A percentile compares a stretch with the other conserved stretches of the same genome.
These are phyloP conservation scores for Dendroctonus ponderosae DNA, from an alignment of 1,140 invertebrate genomes.

Conservation along the genomic window DNA sequence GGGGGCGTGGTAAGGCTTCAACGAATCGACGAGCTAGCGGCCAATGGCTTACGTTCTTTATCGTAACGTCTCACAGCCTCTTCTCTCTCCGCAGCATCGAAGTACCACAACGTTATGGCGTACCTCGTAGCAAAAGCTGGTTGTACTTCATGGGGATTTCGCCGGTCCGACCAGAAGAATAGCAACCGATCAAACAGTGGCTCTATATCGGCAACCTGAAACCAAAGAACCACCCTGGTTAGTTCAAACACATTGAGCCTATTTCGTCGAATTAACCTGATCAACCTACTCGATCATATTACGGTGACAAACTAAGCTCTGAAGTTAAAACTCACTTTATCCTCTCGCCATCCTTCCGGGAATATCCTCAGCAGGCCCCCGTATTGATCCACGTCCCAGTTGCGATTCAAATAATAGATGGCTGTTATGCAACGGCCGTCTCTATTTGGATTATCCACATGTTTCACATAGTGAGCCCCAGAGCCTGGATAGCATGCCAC, in stretches of 20 bases:
- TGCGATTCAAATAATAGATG: constrained; percentile 93
- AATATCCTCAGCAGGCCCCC: constrained; percentile 76
- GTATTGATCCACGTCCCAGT: constrained; percentile 80
- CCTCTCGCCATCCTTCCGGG: constrained; percentile 75
- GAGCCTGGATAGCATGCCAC: constrained; percentile 93
- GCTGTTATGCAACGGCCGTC: constrained; percentile 93
- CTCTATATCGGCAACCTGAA: constrained; percentile 85
- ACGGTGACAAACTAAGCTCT: too few species aligned
- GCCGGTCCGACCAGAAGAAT: constrained; percentile 96
- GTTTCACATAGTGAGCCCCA: constrained; percentile 91
- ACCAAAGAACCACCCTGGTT: neutral
- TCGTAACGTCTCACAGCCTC: constrained; percentile 67
- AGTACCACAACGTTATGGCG: constrained; percentile 96
- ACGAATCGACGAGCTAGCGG: neutral
- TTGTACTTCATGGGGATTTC: constrained; percentile 96
- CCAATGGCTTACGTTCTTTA: constrained; percentile 54
- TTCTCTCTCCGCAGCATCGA: constrained; percentile 82
- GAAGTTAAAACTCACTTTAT: constrained; percentile 42
- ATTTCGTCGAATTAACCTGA: too few species aligned
- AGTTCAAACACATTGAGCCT: too few species aligned
- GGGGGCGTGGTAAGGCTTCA: neutral
- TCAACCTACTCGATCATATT: too few species aligned
- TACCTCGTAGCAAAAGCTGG: constrained; percentile 86
- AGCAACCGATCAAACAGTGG: constrained; percentile 90
- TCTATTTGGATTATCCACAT: constrained; percentile 96